These are phyloP conservation scores for Phodopus roborovskii DNA, from an alignment of 2,113 vertebrate genomes.

Conservation along the genomic window DNA sequence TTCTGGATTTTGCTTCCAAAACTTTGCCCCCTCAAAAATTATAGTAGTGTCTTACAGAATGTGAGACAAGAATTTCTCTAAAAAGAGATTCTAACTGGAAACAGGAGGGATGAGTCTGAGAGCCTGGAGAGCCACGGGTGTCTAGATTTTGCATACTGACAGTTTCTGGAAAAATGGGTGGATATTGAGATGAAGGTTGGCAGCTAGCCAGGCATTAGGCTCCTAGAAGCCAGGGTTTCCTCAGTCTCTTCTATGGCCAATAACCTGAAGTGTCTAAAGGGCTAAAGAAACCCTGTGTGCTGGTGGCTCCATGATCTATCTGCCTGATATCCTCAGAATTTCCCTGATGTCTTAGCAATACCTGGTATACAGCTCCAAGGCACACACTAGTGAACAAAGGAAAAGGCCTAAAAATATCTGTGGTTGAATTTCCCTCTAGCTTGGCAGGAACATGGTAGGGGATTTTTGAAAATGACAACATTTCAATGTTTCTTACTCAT, in stretches of 20 bases:
- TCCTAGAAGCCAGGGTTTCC: neutral
- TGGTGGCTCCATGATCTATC: neutral
- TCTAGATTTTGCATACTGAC: neutral
- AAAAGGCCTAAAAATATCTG: neutral
- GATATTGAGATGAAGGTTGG: neutral
- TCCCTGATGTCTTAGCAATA: neutral
- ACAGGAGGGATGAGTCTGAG: neutral
- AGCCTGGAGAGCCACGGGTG: neutral
- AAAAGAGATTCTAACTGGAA: conserved; percentile 16
- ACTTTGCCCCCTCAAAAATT: conserved; percentile 22
- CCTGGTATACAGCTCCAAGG: neutral
- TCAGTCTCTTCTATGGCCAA: neutral
- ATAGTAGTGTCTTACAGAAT: conserved; percentile 9
- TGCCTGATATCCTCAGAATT: neutral
- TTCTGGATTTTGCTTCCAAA: conserved; percentile 50
- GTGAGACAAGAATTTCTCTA: conserved; percentile 9
- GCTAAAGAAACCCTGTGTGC: neutral
- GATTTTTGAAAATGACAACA: neutral
- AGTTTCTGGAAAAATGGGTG: neutral
- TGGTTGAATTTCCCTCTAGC: neutral
- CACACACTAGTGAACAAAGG: neutral
- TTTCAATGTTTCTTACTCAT: neutral
- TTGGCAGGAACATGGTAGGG: neutral
- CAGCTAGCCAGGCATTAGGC: neutral
- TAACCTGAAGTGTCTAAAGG: neutral